Conservation (phyloP, 2,888 invertebrate genomes). For the Cryptophagus acutangulus region DNA sequence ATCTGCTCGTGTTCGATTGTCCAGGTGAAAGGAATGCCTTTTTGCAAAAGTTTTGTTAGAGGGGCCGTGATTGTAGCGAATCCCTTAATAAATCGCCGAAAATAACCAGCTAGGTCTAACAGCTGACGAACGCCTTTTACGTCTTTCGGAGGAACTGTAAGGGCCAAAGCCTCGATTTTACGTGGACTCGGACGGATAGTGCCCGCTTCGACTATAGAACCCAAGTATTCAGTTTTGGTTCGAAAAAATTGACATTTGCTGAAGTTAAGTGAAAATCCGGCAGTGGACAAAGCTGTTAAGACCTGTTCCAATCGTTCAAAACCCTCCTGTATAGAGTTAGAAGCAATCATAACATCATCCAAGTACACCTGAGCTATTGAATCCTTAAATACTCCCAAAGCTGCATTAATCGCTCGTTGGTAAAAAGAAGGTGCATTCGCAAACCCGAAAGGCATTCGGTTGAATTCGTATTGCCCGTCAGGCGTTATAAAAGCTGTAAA, state of each 20-base stretch:
- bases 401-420: not conserved
- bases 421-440: not conserved
- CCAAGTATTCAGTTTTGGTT: conserved; percentile 12
- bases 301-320: conserved; percentile 13
- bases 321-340: conserved; percentile 16
- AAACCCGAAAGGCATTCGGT: not conserved
- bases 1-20: no score
- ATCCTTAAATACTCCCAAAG: conserved; percentile 4
- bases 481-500: not conserved
- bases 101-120: conserved; percentile 13
- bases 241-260: conserved; percentile 16
- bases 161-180: no score
- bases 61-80: conserved; percentile 16
- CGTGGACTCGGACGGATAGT: conserved; percentile 9
- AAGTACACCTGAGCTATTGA: conserved; percentile 18
- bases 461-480: not conserved
- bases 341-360: conserved; percentile 19
- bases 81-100: conserved; percentile 13
- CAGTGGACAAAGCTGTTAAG: conserved; percentile 14
- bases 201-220: conserved; percentile 11
- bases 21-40: no score
- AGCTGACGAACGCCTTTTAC: conserved; percentile 10
- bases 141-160: conserved; percentile 11
- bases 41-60: conserved; percentile 17
- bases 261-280: conserved; percentile 17